These are phyloP conservation scores for Cephus pygmeus DNA, from an alignment of 2,888 invertebrate genomes.

Conservation along the genomic window DNA sequence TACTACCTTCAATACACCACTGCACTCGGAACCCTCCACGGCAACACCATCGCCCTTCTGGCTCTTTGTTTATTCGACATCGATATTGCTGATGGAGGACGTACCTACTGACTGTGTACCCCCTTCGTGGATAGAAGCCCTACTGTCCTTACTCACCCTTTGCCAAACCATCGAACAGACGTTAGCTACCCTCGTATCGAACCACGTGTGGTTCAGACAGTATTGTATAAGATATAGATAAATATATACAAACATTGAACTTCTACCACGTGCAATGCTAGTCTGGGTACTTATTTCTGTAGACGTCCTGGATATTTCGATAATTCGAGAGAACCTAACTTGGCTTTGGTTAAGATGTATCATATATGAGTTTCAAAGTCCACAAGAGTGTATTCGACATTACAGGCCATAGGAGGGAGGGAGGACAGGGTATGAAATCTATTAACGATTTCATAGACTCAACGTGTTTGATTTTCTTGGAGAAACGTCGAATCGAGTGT, in stretches of 20 bases:
- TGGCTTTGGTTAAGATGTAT: background rate
- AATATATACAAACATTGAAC: background rate
- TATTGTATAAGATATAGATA: background rate
- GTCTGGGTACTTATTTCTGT: background rate
- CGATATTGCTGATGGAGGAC: constrained; percentile 23
- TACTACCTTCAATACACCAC: background rate
- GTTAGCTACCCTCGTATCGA: background rate
- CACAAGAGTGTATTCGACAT: background rate
- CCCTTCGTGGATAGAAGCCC: background rate
- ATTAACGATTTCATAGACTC: constrained; percentile 12
- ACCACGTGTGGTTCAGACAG: background rate
- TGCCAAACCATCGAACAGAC: background rate
- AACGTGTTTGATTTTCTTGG: constrained; percentile 7
- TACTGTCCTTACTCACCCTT: background rate
- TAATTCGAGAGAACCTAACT: background rate
- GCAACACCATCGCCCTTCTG: constrained; percentile 4
- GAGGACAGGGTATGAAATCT: background rate
- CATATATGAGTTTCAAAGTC: background rate
- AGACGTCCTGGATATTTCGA: background rate
- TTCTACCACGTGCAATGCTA: background rate
- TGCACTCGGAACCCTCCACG: background rate
- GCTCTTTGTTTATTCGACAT: constrained; percentile 29
- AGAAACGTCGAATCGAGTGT: constrained; percentile 20
- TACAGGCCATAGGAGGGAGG: background rate
- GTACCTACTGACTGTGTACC: background rate